These are phyloP conservation scores for Heliconius nattereri DNA, from an alignment of 1,140 invertebrate genomes.

Conservation along the genomic window DNA sequence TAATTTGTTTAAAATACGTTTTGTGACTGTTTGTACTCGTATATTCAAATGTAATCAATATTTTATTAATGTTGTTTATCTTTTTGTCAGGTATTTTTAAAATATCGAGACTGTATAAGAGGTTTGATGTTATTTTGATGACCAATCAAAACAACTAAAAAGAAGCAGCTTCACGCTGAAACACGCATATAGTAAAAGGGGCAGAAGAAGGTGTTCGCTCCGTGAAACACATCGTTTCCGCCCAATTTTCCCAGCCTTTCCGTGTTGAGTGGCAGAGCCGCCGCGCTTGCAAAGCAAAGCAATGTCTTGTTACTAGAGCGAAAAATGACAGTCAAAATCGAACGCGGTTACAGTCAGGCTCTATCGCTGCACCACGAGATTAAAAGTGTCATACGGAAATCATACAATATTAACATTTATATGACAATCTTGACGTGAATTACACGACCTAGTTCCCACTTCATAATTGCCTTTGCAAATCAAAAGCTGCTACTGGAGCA, in stretches of 20 bases:
- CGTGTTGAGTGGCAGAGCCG: neutral
- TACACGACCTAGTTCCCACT: conserved; percentile 10
- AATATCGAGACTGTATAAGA: neutral
- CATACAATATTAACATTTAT: neutral
- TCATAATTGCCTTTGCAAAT: conserved; percentile 4
- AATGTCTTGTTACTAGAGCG: too few species aligned
- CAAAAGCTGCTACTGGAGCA: neutral
- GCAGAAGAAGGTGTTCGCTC: too few species aligned
- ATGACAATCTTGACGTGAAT: conserved; percentile 9
- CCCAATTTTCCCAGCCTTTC: neutral
- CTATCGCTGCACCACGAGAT: too few species aligned
- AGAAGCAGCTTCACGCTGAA: too few species aligned
- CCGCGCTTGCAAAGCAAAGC: too few species aligned
- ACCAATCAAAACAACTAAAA: too few species aligned
- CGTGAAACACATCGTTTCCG: too few species aligned
- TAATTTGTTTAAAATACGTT: too few species aligned
- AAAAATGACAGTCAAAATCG: too few species aligned
- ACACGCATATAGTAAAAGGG: too few species aligned
- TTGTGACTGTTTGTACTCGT: too few species aligned
- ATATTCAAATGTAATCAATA: neutral
- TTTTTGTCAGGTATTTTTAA: neutral
- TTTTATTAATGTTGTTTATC: neutral
- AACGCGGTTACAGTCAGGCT: too few species aligned
- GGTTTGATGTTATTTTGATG: neutral
- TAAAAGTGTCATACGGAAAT: neutral